These are phyloP conservation scores for Pantelozetes paolii DNA, from an alignment of 2,888 invertebrate genomes.

Conservation along the genomic window DNA sequence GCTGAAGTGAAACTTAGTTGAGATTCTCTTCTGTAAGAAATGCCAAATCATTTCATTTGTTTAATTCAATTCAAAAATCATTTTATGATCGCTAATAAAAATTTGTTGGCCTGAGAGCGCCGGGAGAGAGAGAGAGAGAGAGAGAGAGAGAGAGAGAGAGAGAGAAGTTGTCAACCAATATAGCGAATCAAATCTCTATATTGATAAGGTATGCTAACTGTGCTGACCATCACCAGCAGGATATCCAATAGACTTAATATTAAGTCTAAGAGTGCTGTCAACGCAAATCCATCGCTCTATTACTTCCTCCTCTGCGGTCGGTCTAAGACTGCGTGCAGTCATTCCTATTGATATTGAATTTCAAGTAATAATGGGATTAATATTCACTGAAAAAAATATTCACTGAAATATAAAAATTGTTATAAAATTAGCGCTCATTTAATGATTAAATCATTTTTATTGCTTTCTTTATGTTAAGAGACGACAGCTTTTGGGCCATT, in stretches of 20 bases:
- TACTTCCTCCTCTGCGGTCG: constrained; percentile 18
- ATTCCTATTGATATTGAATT: neutral
- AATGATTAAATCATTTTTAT: neutral
- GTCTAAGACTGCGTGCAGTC: neutral
- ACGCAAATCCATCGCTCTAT: constrained; percentile 16
- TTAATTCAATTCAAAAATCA: constrained; percentile 10
- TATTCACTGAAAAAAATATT: neutral
- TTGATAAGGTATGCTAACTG: neutral
- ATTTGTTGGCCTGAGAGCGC: neutral
- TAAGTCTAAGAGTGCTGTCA: constrained; percentile 9
- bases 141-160: neutral
- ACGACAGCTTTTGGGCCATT: neutral
- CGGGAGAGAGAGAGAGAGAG: no score
- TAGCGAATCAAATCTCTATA: neutral
- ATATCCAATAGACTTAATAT: neutral
- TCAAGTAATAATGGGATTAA: neutral
- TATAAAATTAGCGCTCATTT: neutral
- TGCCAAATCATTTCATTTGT: constrained; percentile 8
- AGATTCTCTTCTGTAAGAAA: neutral
- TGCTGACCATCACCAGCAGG: constrained; percentile 19
- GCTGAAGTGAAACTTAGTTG: neutral
- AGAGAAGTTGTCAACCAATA: neutral
- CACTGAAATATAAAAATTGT: neutral
- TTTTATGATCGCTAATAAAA: constrained; percentile 8
- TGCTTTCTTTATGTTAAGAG: neutral